Base-by-base conservation (phyloP, 1,140 invertebrate species). In the Phenacoccus solenopsis region DNA sequence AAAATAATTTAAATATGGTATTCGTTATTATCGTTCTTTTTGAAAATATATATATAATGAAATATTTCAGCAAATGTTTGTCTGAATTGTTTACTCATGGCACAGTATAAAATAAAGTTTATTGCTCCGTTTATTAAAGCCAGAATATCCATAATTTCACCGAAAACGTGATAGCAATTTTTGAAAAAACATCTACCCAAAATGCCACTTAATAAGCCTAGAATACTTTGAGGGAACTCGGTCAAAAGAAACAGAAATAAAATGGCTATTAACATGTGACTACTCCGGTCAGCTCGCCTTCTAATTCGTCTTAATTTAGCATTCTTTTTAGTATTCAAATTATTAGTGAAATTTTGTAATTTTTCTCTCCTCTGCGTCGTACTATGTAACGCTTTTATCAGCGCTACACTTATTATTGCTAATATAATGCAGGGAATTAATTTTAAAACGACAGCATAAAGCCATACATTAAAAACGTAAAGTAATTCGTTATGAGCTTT, bases 61-160 rank as follows among this genome's bases (percentile, higher is more conserved):
- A 88, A 87, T 7, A 87, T 81, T 69, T 87, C 78, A 22, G 83
- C 84, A 75, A 96, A 98, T 1, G 93, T 96, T 71, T 84, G 86
- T 13, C 96, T 83, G 79, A 98, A 99, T 82, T 98, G 95, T 67
- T 91, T 86, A 74, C 91, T 95, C 96, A 98, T 99, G 71, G 91
- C 88, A 80, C 96, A 98, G 81, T 98, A 99, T 21, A 99, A 85
- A 71, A 98, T 90, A 80, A 99, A 98, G 81, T 98, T 98, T 77
- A 98, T 91, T 22, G 93, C 92, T 67, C 92, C 95, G 79, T 98
- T 98, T 74, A 98, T 87, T 68, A 99, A 84, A 13, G 96, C 95
- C 76, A 98, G 81, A 67, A 96, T 86, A 80, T 99, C 96, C 88
- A 97, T 94, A 70, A 98, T 80, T 72, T 81, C 80, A 13, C 87